Percentiles rank a stretch among this genome's conserved stretches.
phyloP scores from a whole-genome alignment of 1,140 invertebrate genomes.

The Littorina saxatilis region DNA sequence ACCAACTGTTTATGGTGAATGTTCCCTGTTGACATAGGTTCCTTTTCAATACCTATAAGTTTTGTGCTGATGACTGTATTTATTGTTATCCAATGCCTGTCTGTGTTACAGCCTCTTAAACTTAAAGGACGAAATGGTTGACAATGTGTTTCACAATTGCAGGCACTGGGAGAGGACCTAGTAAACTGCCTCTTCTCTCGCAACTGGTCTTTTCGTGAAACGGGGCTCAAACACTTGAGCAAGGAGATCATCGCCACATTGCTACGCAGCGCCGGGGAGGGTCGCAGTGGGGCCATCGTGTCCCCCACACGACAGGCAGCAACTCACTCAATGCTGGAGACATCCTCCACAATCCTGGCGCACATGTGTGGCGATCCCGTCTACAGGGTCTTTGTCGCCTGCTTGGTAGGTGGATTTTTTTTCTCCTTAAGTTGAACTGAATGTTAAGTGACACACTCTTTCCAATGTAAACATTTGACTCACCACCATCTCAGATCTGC shows the following conservation, averaged over 20 bases:
- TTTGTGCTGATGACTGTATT: no score
- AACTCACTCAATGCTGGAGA: slow-evolving; percentile 69
- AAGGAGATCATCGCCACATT: slow-evolving; percentile 68
- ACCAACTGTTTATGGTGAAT: no score
- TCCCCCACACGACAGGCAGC: slow-evolving; percentile 57
- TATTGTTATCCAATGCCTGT: no score
- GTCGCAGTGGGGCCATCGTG: slow-evolving; percentile 59
- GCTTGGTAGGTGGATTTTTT: slow-evolving; percentile 68
- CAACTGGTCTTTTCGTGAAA: slow-evolving; percentile 77
- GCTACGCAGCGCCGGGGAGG: slow-evolving; percentile 63
- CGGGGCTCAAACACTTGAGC: slow-evolving; percentile 72
- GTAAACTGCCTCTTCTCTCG: slow-evolving; percentile 75
- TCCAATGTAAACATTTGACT: no score
- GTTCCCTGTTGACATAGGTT: no score
- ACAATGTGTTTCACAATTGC: no score
- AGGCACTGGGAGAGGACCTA: slow-evolving; percentile 75
- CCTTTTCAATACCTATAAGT: no score
- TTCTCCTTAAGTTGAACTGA: no score
- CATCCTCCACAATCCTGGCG: slow-evolving; percentile 74
- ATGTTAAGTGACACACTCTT: no score
- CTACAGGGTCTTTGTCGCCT: slow-evolving; percentile 77
- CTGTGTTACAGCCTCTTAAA: no score
- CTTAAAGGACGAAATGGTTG: no score
- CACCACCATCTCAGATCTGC: no score
- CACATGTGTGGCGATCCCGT: slow-evolving; percentile 76